Conservation (phyloP, 2,797 vertebrate genomes). For the Kryptopterus vitreolus region DNA sequence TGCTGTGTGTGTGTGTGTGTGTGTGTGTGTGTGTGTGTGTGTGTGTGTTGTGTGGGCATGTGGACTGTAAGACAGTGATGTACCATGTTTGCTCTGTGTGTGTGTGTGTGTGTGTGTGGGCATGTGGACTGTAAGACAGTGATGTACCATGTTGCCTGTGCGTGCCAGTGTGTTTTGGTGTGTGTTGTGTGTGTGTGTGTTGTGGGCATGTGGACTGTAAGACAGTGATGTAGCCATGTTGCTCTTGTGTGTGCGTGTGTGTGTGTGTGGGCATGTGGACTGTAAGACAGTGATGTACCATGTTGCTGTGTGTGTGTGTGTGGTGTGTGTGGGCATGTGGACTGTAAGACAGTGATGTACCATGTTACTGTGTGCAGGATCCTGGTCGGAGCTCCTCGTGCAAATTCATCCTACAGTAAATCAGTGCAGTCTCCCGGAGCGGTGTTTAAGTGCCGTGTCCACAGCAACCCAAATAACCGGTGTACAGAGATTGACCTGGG, state of each 20-base stretch:
- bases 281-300: not conserved
- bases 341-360: not conserved
- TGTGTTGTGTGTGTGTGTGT: no score
- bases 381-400: slow-evolving; percentile 91
- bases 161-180: no score
- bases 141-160: no score
- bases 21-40: no score
- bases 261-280: not conserved
- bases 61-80: no score
- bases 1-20: no score
- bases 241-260: not conserved
- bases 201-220: not conserved
- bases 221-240: not conserved
- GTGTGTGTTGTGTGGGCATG: no score
- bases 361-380: slow-evolving; percentile 75
- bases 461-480: slow-evolving; percentile 92
- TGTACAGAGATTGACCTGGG: slow-evolving; percentile 97
- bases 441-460: slow-evolving; percentile 92
- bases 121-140: no score
- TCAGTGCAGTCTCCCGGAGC: slow-evolving; percentile 89
- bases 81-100: no score
- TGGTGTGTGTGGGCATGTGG: not conserved
- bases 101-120: no score
- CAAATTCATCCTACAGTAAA: slow-evolving; percentile 90
- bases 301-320: not conserved